Evolutionary conservation across 2,797 vertebrate genomes (phyloP).

Genomic region (Acanthurus tractus): DNA sequence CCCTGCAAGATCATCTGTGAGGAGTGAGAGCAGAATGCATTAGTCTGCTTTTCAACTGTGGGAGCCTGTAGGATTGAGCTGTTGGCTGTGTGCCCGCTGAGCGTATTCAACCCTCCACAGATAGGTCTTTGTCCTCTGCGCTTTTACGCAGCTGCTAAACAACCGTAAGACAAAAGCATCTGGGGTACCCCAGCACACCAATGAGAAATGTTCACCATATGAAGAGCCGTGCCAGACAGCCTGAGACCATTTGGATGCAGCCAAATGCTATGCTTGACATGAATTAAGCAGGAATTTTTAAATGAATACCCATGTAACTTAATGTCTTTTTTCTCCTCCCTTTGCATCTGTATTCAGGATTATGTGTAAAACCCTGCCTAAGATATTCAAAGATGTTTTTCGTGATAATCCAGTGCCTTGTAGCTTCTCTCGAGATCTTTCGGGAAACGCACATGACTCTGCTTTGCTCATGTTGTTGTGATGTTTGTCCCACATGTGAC

Average conservation of each 20-base stretch:
- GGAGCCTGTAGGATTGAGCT: conserved; percentile 81
- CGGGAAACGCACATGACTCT: conserved; percentile 63
- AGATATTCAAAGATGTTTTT: conserved; percentile 11
- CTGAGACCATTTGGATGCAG: conserved; percentile 67
- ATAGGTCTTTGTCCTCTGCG: conserved; percentile 90
- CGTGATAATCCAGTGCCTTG: neutral
- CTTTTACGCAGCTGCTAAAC: conserved; percentile 84
- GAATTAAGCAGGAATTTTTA: conserved; percentile 63
- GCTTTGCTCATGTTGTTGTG: conserved; percentile 40
- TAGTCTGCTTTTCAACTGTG: conserved; percentile 77
- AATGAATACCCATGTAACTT: conserved; percentile 51
- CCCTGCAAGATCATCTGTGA: conserved; percentile 66
- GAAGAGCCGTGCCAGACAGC: conserved; percentile 77
- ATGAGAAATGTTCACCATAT: conserved; percentile 82
- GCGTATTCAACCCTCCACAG: conserved; percentile 93
- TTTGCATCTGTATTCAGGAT: conserved; percentile 12
- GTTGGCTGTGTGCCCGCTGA: conserved; percentile 89
- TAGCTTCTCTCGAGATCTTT: conserved; percentile 39
- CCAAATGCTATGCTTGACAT: conserved; percentile 59
- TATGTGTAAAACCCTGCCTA: conserved; percentile 24
- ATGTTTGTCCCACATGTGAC: conserved; percentile 65
- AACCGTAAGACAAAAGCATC: conserved; percentile 90
- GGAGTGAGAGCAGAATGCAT: conserved; percentile 72
- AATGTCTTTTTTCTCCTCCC: conserved; percentile 33
- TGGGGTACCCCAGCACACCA: conserved; percentile 85